A percentile compares a stretch with the other conserved stretches of the same genome.
These are phyloP conservation scores for Origma solitaria DNA, from an alignment of 2,113 vertebrate genomes.

Conservation along the genomic window DNA sequence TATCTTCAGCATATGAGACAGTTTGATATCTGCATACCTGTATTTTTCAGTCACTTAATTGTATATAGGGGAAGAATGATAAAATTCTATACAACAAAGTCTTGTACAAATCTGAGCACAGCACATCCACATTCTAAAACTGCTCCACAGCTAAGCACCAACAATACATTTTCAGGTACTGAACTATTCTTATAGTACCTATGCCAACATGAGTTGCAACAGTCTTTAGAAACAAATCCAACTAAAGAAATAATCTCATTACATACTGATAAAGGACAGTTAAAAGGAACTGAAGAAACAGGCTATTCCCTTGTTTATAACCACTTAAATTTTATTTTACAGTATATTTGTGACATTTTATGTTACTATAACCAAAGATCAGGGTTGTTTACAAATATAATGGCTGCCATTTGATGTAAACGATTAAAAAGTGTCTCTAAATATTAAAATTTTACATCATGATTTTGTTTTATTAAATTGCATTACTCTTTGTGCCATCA, in stretches of 20 bases:
- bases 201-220: neutral
- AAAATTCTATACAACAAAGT: neutral
- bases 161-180: neutral
- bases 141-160: neutral
- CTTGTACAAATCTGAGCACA: neutral
- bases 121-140: neutral
- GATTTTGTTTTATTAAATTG: constrained; percentile 66
- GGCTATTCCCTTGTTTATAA: constrained; percentile 51
- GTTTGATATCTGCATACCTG: neutral
- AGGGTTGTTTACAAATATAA: constrained; percentile 75
- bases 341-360: constrained; percentile 73
- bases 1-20: neutral
- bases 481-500: constrained; percentile 62
- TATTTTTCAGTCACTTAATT: neutral
- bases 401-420: constrained; percentile 70
- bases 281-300: neutral
- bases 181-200: neutral
- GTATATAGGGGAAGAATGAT: accelerated
- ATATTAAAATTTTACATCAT: constrained; percentile 78
- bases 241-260: neutral
- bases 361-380: constrained; percentile 70
- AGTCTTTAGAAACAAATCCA: neutral
- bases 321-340: constrained; percentile 79
- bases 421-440: constrained; percentile 74
- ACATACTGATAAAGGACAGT: neutral